phyloP scores from a whole-genome alignment of 92 coral and sea anemone species.

The Isaurus tuberculatus region DNA sequence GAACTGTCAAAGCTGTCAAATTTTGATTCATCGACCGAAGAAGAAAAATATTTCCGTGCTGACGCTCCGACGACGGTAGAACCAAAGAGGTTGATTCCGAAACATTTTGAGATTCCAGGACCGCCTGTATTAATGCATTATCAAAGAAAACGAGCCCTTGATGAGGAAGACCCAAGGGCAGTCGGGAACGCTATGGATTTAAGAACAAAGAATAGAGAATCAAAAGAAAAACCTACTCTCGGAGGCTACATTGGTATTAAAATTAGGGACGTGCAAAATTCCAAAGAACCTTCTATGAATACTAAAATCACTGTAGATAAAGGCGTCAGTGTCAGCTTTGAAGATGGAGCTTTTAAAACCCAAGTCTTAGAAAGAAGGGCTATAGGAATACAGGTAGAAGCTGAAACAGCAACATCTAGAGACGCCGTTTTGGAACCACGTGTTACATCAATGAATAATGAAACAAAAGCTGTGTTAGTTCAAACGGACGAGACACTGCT shows the following conservation, averaged over 20 bases:
- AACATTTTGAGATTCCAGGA: constrained; percentile 41
- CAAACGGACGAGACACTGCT: constrained; percentile 35
- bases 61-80: constrained; percentile 49
- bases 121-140: constrained; percentile 27
- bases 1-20: constrained; percentile 86
- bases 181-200: neutral
- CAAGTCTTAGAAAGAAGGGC: constrained; percentile 31
- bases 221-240: neutral
- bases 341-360: constrained; percentile 9
- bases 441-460: neutral
- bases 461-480: constrained; percentile 28
- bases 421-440: constrained; percentile 14
- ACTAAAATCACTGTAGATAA: constrained; percentile 49
- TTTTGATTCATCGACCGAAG: constrained; percentile 69
- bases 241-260: neutral
- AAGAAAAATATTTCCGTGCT: constrained; percentile 66
- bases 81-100: neutral
- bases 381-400: constrained; percentile 71
- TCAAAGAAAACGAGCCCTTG: constrained; percentile 31
- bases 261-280: neutral
- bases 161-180: constrained; percentile 36
- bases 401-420: neutral
- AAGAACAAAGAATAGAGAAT: constrained; percentile 2
- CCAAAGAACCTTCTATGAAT: constrained; percentile 6
- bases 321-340: constrained; percentile 53